Conservation (phyloP, 2,888 invertebrate genomes). For the Conomelus anceps region DNA sequence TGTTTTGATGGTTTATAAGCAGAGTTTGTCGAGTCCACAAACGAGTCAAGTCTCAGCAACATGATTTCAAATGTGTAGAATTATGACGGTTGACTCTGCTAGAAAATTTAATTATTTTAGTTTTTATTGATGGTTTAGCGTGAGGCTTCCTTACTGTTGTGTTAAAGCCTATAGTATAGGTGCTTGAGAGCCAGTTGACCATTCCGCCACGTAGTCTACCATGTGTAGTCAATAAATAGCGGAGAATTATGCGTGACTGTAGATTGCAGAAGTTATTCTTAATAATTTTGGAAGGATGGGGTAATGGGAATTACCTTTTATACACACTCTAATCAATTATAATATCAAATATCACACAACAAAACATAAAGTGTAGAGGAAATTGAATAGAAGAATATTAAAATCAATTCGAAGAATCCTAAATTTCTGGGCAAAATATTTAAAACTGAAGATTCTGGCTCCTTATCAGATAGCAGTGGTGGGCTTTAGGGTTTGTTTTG, state of each 20-base stretch:
- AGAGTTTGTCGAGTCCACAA: no score
- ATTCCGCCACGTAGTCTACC: neutral
- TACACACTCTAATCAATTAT: no score
- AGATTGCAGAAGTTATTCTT: no score
- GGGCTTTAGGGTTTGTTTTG: no score
- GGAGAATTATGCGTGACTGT: neutral
- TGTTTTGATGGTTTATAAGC: neutral
- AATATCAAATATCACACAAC: no score
- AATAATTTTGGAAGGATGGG: neutral
- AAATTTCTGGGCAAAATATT: no score
- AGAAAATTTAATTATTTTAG: neutral
- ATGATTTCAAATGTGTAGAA: neutral
- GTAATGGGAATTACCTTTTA: no score
- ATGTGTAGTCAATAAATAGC: neutral
- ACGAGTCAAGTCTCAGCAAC: neutral
- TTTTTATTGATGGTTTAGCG: neutral
- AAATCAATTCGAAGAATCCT: no score
- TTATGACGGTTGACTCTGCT: neutral
- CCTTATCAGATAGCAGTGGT: no score
- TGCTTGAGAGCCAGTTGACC: neutral
- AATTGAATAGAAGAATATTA: no score
- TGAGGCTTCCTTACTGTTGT: neutral
- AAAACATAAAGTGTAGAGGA: no score
- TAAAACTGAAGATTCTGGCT: no score
- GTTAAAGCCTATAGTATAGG: neutral